These are phyloP conservation scores for Eptatretus atami DNA, from an alignment of 2,797 vertebrate genomes.

Conservation along the genomic window DNA sequence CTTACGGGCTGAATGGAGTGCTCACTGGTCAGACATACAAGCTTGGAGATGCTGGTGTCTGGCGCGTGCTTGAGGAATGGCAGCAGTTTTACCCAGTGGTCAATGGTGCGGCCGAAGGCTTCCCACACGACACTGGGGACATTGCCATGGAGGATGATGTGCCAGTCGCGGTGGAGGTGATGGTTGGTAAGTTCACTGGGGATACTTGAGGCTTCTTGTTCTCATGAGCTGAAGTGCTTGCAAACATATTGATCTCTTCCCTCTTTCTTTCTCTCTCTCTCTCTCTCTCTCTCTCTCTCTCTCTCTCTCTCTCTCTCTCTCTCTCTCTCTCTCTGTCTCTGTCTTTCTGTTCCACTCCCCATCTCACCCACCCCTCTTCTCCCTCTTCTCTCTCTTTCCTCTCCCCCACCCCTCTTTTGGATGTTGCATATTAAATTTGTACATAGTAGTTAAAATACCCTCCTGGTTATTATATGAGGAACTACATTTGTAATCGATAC, in stretches of 20 bases:
- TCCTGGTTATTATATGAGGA: no score
- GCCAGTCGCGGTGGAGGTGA: conserved; percentile 70
- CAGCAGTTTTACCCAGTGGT: conserved; percentile 90
- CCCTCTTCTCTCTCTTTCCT: no score
- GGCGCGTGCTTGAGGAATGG: conserved; percentile 85
- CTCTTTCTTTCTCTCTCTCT: not conserved
- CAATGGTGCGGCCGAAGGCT: conserved; percentile 8
- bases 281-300: no score
- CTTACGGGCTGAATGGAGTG: conserved; percentile 60
- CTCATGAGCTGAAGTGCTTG: no score
- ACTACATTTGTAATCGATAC: no score
- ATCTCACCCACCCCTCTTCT: no score
- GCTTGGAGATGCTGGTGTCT: conserved; percentile 61
- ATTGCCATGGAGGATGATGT: conserved; percentile 25
- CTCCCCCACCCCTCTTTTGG: no score
- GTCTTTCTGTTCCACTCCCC: no score
- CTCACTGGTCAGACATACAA: conserved; percentile 72
- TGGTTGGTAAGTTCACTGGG: conserved; percentile 34
- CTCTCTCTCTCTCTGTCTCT: not conserved
- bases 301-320: not conserved
- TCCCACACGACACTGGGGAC: not conserved
- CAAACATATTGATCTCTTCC: not conserved
- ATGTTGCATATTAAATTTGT: no score
- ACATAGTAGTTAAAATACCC: no score
- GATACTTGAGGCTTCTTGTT: no score